Evolutionary conservation across 2,113 vertebrate species (phyloP).

Genomic region (Thamnophis sirtalis): DNA sequence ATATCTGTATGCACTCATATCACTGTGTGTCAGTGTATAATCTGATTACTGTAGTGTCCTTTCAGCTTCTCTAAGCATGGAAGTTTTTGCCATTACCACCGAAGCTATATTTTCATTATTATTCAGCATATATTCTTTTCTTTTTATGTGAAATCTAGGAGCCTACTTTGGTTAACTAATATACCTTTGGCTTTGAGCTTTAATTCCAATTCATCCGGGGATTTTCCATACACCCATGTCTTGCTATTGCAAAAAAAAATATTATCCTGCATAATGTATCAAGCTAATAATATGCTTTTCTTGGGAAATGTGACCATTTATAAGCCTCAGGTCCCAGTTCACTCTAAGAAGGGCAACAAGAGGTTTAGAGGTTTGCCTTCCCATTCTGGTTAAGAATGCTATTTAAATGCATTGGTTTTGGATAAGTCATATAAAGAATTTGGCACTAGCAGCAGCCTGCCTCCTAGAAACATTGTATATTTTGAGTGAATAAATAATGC

Average conservation of each 20-base stretch:
- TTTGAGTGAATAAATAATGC: slow-evolving; percentile 56
- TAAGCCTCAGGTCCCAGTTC: slow-evolving; percentile 27
- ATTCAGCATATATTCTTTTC: background rate
- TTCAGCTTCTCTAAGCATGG: background rate
- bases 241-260: slow-evolving; percentile 37
- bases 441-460: slow-evolving; percentile 44
- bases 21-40: background rate
- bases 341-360: slow-evolving; percentile 46
- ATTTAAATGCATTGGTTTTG: slow-evolving; percentile 70
- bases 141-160: background rate
- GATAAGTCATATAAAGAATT: slow-evolving; percentile 49
- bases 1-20: background rate
- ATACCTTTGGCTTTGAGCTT: background rate
- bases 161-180: background rate
- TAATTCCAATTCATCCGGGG: background rate
- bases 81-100: background rate
- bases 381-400: slow-evolving; percentile 62
- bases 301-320: slow-evolving; percentile 31
- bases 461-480: slow-evolving; percentile 47
- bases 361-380: slow-evolving; percentile 38
- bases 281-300: slow-evolving; percentile 27
- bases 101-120: background rate
- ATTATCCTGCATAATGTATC: slow-evolving; percentile 6
- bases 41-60: background rate
- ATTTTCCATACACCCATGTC: slow-evolving; percentile 8